These are phyloP conservation scores for Atractosteus spatula DNA, from an alignment of 2,113 vertebrate species.

Conservation along the genomic window DNA sequence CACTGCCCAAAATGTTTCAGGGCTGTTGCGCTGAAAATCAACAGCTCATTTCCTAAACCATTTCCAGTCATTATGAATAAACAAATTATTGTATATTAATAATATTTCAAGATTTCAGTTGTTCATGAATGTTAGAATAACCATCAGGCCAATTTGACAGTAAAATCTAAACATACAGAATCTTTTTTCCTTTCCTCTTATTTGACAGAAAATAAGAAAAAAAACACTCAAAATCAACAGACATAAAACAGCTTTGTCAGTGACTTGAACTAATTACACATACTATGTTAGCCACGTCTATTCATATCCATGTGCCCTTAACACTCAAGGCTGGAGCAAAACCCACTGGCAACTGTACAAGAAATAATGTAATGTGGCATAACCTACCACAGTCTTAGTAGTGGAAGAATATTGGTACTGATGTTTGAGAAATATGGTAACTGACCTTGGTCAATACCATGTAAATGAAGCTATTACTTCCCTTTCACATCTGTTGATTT, in stretches of 20 bases:
- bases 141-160: too few relatives aligned
- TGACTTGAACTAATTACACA: not conserved
- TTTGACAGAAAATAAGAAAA: too few relatives aligned
- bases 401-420: slow-evolving; percentile 44
- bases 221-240: too few relatives aligned
- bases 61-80: too few relatives aligned
- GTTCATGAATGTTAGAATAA: too few relatives aligned
- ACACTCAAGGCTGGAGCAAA: slow-evolving; percentile 23
- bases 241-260: not conserved
- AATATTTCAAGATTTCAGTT: too few relatives aligned
- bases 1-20: too few relatives aligned
- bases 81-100: too few relatives aligned
- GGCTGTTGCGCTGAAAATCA: too few relatives aligned
- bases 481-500: slow-evolving; percentile 38
- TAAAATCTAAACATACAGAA: too few relatives aligned
- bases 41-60: too few relatives aligned
- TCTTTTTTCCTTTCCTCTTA: not conserved
- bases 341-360: slow-evolving; percentile 32
- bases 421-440: slow-evolving; percentile 33
- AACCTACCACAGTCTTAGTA: slow-evolving; percentile 32
- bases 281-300: not conserved
- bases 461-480: slow-evolving; percentile 61
- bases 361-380: slow-evolving; percentile 20
- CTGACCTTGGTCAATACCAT: slow-evolving; percentile 53
- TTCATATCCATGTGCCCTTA: not conserved